A percentile compares a stretch with the other conserved stretches of the same genome.
Conservation (phyloP, 2,888 invertebrate species). For the Epistrophe eligans region DNA sequence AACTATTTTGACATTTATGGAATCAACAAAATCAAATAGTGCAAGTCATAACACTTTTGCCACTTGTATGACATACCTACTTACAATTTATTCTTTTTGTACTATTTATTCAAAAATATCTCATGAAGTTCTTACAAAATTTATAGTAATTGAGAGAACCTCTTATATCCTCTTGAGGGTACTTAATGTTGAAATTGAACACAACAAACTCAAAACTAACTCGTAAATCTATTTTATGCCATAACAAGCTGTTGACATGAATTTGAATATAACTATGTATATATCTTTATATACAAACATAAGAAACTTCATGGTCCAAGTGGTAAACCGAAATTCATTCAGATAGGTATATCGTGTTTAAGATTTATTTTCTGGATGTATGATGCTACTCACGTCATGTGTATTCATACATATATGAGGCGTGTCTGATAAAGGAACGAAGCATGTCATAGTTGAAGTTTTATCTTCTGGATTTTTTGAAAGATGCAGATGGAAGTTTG, state of each 20-base stretch:
- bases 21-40: not conserved
- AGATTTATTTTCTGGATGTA: slow-evolving; percentile 30
- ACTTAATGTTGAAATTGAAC: slow-evolving; percentile 27
- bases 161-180: slow-evolving; percentile 23
- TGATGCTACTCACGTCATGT: slow-evolving; percentile 38
- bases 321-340: slow-evolving; percentile 38
- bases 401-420: not conserved
- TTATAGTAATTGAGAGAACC: slow-evolving; percentile 23
- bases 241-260: slow-evolving; percentile 47
- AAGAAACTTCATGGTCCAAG: slow-evolving; percentile 43
- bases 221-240: slow-evolving; percentile 61
- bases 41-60: slow-evolving; percentile 6
- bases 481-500: not conserved
- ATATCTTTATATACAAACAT: not conserved
- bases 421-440: slow-evolving; percentile 27
- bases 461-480: not conserved
- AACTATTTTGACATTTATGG: slow-evolving; percentile 3
- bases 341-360: slow-evolving; percentile 18
- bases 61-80: not conserved
- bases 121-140: not conserved
- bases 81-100: not conserved
- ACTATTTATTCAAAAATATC: slow-evolving; percentile 10
- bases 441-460: slow-evolving; percentile 29
- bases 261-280: slow-evolving; percentile 50
- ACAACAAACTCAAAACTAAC: slow-evolving; percentile 24